Evolutionary conservation across 2,888 invertebrate genomes (phyloP), one percentile per base, ranked within the genome.

Genomic region (Barypeithes pellucidus): DNA sequence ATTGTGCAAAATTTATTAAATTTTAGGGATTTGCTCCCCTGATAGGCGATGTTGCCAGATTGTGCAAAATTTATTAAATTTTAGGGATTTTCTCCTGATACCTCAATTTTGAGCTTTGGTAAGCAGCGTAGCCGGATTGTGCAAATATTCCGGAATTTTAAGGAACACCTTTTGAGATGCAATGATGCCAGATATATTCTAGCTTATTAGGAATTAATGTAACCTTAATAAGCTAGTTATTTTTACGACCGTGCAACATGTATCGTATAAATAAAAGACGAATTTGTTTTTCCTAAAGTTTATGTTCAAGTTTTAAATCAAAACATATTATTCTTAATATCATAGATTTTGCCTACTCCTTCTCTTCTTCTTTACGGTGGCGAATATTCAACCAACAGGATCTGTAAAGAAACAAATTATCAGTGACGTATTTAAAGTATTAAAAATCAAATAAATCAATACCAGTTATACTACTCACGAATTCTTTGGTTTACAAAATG

Each of bases 1-100:
- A 29, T 43, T 18, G 61, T 61, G 14, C 43, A 16, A 16, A 43
- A 16, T 14, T 43, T 43, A 11, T 36, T 8, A 39, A n/a, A n/a
- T 43, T 43, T 16, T n/a, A 43, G 7, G 16, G 43, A 16, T 16
- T 43, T 43, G 4, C 16, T 41, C 41, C 16, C 43, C 43, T 1
- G 43, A 47, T 47, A 47, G 8, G 9, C 47, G 20, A 11, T n/a
- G 47, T 47, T 47, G 57, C 57, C 57, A 36, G 22, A 29, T 43
- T 18, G 61, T 61, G 14, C 43, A 16, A 16, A 43, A 16, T 14
- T 43, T 43, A 11, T 36, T 8, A 39, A n/a, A n/a, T 43, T 43
- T 16, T n/a, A 43, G 7, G 16, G 43, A 16, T n/a, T n/a, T n/a
- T n/a, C n/a, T n/a, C n/a, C n/a, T n/a, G n/a, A n/a, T n/a, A n/a